Base-by-base conservation (phyloP, 2,797 vertebrate genomes). In the Xerus rutilus region DNA sequence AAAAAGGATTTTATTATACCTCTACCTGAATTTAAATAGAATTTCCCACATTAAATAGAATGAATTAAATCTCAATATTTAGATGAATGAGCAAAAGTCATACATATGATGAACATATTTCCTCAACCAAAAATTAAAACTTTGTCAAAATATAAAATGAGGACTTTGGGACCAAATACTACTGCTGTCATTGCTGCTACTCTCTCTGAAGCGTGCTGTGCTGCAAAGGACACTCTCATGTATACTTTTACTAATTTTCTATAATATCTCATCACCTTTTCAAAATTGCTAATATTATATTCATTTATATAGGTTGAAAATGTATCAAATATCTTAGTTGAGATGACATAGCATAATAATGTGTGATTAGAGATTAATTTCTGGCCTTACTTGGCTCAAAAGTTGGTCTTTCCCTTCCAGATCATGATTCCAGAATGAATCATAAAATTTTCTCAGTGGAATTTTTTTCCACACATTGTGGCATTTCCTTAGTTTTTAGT, bases 361-460 rank as follows among this genome's bases (percentile, higher is more conserved):
- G 54, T 81, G 11, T 78, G 49, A 59, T 30, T 32, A 4, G 21
- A 59, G 21, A 52, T 93, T 69, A 45, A 74, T 92, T 86, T 74
- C 28, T 43, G 12, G 12, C 7, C n/a, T 72, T 70, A 1, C 32
- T 62, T 47, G 35, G 3, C 3, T 87, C 39, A 77, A 39, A 79
- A 69, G 18, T 9, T 39, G 17, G 74, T 74, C 7, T 23, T 74
- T 83, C 62, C 47, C 5, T 7, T 74, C 2, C 54, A 30, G 45
- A 43, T 43, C 15, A 21, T 35, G 9, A 69, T 76, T 73, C 43
- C 5, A 62, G 17, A 2, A 59, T 18, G 72, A 74, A 62, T 69
- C 14, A 28, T 28, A n/a, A 72, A 81, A 57, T 82, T 76, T 18
- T 67, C 23, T 11, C 65, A 59, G n/a, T 86, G 67, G 76, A 96